Percentiles rank a stretch among this genome's conserved stretches.
phyloP scores from a whole-genome alignment of 1,140 invertebrate species.

The Caerostris extrusa region DNA sequence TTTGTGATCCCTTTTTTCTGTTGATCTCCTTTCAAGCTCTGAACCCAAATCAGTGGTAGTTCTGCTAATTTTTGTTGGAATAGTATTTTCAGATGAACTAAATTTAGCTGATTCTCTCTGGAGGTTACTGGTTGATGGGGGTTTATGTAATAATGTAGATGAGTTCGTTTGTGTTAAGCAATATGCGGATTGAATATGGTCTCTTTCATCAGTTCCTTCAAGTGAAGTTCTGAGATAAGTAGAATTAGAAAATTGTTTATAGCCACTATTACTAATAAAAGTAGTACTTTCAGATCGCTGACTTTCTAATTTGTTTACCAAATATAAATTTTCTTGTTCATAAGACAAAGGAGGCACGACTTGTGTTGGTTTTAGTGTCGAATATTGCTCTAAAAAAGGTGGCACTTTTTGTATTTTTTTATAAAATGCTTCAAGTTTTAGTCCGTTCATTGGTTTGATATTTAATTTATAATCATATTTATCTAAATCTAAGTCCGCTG shows the following conservation, averaged over 20 bases:
- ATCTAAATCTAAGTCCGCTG: constrained; percentile 75
- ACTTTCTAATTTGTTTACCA: constrained; percentile 61
- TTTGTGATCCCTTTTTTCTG: constrained; percentile 50
- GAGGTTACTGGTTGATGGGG: constrained; percentile 44
- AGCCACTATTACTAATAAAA: constrained; percentile 15
- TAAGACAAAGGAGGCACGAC: constrained; percentile 71
- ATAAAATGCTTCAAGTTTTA: constrained; percentile 77
- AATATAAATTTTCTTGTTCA: constrained; percentile 70
- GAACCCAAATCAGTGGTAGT: background rate
- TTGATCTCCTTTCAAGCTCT: constrained; percentile 55
- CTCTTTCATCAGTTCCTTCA: background rate
- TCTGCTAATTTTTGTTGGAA: constrained; percentile 45
- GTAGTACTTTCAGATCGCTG: constrained; percentile 53
- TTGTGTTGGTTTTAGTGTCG: constrained; percentile 72
- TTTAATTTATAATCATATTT: constrained; percentile 76
- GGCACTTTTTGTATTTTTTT: constrained; percentile 76
- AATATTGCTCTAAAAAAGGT: constrained; percentile 76
- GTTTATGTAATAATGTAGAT: constrained; percentile 43
- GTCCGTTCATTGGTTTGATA: constrained; percentile 78
- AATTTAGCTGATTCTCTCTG: constrained; percentile 64
- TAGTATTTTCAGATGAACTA: constrained; percentile 51
- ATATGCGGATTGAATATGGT: background rate
- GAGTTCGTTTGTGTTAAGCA: constrained; percentile 38
- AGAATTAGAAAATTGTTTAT: constrained; percentile 36
- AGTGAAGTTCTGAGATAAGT: constrained; percentile 18